A percentile compares a stretch with the other conserved stretches of the same genome.
Evolutionary conservation across 2,797 vertebrate genomes (phyloP).

Genomic region (Sylvilagus floridanus): DNA sequence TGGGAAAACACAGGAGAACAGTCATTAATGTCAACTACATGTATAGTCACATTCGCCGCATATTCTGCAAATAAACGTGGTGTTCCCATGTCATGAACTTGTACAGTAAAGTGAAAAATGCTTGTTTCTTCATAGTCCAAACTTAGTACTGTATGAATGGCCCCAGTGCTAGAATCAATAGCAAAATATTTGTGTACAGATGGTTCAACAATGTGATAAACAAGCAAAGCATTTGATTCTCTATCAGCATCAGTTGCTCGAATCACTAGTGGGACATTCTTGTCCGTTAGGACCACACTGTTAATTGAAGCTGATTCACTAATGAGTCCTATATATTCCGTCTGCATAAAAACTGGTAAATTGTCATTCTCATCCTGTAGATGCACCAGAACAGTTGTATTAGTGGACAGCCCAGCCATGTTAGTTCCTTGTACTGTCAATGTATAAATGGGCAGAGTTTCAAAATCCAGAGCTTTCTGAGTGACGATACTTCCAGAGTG

Average conservation of each 20-base stretch:
- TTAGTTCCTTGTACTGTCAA: conserved; percentile 96
- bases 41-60: conserved; percentile 95
- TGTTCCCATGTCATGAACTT: conserved; percentile 95
- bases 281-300: conserved; percentile 94
- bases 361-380: conserved; percentile 98
- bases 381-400: conserved; percentile 93
- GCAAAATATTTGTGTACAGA: conserved; percentile 95
- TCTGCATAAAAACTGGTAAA: conserved; percentile 91
- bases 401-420: conserved; percentile 96
- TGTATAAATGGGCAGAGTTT: conserved; percentile 91
- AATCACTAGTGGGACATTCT: conserved; percentile 94
- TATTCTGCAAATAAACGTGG: conserved; percentile 94
- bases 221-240: conserved; percentile 95
- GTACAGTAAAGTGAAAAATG: conserved; percentile 96
- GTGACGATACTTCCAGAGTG: conserved; percentile 96
- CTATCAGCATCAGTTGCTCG: conserved; percentile 94
- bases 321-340: conserved; percentile 94
- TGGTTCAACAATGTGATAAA: conserved; percentile 97
- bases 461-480: conserved; percentile 94
- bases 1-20: conserved; percentile 94
- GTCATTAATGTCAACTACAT: conserved; percentile 96
- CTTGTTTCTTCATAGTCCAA: conserved; percentile 96
- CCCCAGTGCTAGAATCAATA: conserved; percentile 97
- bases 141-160: conserved; percentile 92
- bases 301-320: conserved; percentile 95